Base-by-base conservation (phyloP, 2,888 invertebrate species). In the Eilema griseolum region DNA sequence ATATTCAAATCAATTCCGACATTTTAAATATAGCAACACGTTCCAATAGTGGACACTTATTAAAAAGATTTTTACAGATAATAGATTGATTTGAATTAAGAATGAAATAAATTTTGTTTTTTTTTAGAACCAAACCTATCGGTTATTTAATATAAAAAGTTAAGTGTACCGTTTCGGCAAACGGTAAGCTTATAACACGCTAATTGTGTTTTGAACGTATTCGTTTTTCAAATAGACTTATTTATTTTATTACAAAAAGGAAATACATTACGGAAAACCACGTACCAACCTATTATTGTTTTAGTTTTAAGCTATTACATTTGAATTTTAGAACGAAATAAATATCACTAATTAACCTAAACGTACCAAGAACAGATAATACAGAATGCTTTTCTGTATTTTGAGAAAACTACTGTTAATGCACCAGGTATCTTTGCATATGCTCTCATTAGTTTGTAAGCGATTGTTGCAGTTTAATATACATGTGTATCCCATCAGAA, bases 211-310 rank as follows among this genome's bases (percentile, higher is more conserved):
- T 16, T 41, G 5, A 41, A 16, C 16, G 41, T 16, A 16, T 16
- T 41, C 41, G 1, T 60, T 60, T 28, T 33, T 37, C 14, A 61
- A 60, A 61, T 33, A 37, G 33, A 37, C 23, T 10, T 61, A 23
- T 60, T 60, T 61, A 61, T 23, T 61, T 61, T 23, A 33, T 33
- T 61, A 23, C 23, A 61, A 37, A 61, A 23, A 8, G 2, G 14
- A 59, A 59, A 26, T 14, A 62, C 61, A 62, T 33, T 33, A 61
- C 23, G 7, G 12, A 46, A 33, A 37, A 62, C 37, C 61, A 62
- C 33, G 37, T 24, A 62, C 11, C 7, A 10, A 61, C 20, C 12
- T 16, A 7, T 16, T 16, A 41, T 41, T 41, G 41, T 20, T 46
- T 46, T 46, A 12, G 37, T 61, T 11, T 61, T 31, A 1, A 1